Conservation (phyloP, 2,113 vertebrate genomes). For the Rhynchomys soricoides region DNA sequence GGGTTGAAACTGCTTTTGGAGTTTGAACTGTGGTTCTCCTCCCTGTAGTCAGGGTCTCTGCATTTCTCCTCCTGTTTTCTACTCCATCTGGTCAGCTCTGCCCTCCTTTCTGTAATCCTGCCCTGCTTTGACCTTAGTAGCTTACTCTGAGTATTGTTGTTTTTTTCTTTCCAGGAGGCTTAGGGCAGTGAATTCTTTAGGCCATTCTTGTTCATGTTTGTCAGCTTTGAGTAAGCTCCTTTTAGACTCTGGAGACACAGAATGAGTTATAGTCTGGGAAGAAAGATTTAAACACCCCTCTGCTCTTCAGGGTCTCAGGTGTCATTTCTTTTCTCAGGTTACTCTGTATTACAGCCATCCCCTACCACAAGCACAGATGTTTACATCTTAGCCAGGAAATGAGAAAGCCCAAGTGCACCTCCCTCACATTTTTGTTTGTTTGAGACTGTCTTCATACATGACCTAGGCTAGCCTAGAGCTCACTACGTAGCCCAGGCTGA, state of each 20-base stretch:
- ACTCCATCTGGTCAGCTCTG: neutral
- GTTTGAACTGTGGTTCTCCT: neutral
- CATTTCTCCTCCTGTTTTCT: neutral
- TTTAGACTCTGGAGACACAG: neutral
- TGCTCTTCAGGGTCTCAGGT: neutral
- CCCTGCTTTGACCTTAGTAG: neutral
- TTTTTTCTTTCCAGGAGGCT: neutral
- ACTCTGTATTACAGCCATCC: neutral
- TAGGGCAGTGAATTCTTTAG: neutral
- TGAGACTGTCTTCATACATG: neutral
- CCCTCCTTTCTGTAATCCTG: neutral
- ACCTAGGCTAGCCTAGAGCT: neutral
- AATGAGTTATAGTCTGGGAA: neutral
- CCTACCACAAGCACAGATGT: neutral
- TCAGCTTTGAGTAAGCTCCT: constrained; percentile 27
- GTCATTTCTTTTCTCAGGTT: neutral
- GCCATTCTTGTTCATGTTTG: neutral
- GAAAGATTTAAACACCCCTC: neutral
- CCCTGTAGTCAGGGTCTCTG: neutral
- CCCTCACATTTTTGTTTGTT: neutral
- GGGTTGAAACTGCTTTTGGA: neutral
- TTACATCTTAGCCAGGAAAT: neutral
- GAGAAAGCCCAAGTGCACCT: neutral
- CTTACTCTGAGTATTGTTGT: neutral
- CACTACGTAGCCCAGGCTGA: neutral